Percentiles rank a stretch among this genome's conserved stretches.
Conservation (phyloP, 2,113 vertebrate genomes). For the Cyprinodon variegatus region DNA sequence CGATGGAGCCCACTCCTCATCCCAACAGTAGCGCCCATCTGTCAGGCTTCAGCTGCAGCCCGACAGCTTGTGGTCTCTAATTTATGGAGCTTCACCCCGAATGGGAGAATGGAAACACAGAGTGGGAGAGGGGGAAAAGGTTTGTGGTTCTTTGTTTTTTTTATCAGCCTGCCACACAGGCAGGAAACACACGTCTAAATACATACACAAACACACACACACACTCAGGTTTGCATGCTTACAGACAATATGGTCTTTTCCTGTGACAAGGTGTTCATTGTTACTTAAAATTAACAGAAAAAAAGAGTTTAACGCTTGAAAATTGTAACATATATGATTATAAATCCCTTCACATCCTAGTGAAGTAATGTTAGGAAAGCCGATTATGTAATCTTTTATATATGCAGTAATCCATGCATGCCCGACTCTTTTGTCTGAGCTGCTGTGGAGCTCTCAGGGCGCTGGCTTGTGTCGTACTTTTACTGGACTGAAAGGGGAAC, state of each 20-base stretch:
- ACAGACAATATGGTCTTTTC: constrained; percentile 13
- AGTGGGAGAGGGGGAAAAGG: constrained; percentile 40
- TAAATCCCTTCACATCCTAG: neutral
- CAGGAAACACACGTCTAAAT: constrained; percentile 64
- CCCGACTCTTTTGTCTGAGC: constrained; percentile 28
- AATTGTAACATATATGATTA: neutral
- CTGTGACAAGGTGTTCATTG: constrained; percentile 1
- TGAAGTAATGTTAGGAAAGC: neutral
- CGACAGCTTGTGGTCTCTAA: constrained; percentile 59
- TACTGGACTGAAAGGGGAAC: constrained; percentile 79
- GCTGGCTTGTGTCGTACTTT: constrained; percentile 29
- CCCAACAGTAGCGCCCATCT: constrained; percentile 34
- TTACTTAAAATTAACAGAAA: neutral
- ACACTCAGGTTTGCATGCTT: constrained; percentile 23
- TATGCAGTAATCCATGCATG: constrained; percentile 52
- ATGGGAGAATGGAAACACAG: constrained; percentile 51
- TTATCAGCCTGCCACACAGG: constrained; percentile 68
- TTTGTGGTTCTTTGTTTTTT: constrained; percentile 66
- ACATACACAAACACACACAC: constrained; percentile 19
- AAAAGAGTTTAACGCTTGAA: neutral
- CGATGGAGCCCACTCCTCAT: constrained; percentile 4
- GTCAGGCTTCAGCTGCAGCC: constrained; percentile 47
- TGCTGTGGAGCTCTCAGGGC: constrained; percentile 34
- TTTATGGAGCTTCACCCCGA: constrained; percentile 63
- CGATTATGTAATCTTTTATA: neutral